Evolutionary conservation across 2,113 vertebrate species (phyloP), one percentile per base, ranked within the genome.

Genomic region (Vicugna pacos): DNA sequence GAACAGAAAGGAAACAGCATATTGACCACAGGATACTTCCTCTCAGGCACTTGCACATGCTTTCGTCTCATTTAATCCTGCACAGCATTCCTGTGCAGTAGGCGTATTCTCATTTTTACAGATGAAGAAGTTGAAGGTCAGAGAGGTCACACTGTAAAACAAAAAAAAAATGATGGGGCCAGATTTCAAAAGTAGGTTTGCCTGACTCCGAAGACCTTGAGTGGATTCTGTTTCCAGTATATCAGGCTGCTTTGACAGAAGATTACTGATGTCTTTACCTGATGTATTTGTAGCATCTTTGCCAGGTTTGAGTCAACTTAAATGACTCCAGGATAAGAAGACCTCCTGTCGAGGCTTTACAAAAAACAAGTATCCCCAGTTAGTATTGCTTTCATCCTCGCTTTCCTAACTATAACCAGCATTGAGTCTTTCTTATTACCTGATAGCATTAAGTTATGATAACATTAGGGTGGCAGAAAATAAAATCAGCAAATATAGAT

Each of bases 391-490:
- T 93, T 90, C 73, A 38, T 70, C 73, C 56, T 94, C 22, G 56
- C 77, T 93, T 95, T 89, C 93, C 92, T 95, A 96, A 91, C 94
- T 97, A 15, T 76, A 95, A 75, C 93, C 93, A 94, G 70, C 91
- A 96, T 96, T 91, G 95, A 96, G 95, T 96, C 72, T 91, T 89
- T 90, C 62, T 64, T 93, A 90, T 82, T 96, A 67, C 62, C 88
- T 85, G 77, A 94, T 96, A 97, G 22, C 82, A 96, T 96, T 97
- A 97, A 96, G 73, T 94, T 85, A 95, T 91, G 95, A 89, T 89
- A 94, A 56, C 89, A 56, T 96, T 94, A 89, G 62, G 35, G 94
- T 97, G 82, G 93, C 70, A 87, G 86, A 95, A 97, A 96, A 94
- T 96, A 87, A 95, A 93, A 85, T 93, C 30, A 24, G 81, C 89